Evolutionary conservation across 2,888 invertebrate genomes (phyloP).

Genomic region (Drepana falcataria): DNA sequence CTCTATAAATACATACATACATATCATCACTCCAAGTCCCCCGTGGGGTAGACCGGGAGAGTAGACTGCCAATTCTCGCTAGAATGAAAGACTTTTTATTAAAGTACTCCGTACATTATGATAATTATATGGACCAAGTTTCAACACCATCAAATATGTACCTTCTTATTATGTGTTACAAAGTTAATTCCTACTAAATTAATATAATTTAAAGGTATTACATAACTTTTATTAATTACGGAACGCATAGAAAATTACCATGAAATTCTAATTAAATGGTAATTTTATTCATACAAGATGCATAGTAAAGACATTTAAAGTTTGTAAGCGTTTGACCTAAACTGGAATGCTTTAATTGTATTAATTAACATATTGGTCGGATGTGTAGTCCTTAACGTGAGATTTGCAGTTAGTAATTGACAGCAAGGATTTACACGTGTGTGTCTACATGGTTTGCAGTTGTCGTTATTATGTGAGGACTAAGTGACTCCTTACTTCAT

Average conservation of each 20-base stretch:
- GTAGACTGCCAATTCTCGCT: too few relatives aligned
- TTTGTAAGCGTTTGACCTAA: constrained; percentile 4
- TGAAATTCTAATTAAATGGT: constrained; percentile 26
- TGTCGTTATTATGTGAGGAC: neutral
- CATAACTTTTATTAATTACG: constrained; percentile 14
- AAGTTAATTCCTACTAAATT: neutral
- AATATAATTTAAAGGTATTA: constrained; percentile 10
- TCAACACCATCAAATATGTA: neutral
- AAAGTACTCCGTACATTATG: too few relatives aligned
- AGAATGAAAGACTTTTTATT: too few relatives aligned
- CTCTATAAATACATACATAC: too few relatives aligned
- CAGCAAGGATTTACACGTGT: neutral
- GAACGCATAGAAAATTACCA: constrained; percentile 24
- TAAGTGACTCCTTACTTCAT: too few relatives aligned
- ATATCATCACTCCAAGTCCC: too few relatives aligned
- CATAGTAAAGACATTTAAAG: constrained; percentile 5
- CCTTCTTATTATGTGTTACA: neutral
- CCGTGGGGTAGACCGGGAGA: too few relatives aligned
- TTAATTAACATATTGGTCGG: constrained; percentile 6
- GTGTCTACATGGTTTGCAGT: neutral
- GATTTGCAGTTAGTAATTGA: neutral
- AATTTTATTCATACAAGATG: constrained; percentile 7
- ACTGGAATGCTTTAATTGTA: constrained; percentile 8
- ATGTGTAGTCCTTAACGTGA: neutral
- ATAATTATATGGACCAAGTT: too few relatives aligned